These are phyloP conservation scores for Tinea pellionella DNA, from an alignment of 2,888 invertebrate species.

Conservation along the genomic window DNA sequence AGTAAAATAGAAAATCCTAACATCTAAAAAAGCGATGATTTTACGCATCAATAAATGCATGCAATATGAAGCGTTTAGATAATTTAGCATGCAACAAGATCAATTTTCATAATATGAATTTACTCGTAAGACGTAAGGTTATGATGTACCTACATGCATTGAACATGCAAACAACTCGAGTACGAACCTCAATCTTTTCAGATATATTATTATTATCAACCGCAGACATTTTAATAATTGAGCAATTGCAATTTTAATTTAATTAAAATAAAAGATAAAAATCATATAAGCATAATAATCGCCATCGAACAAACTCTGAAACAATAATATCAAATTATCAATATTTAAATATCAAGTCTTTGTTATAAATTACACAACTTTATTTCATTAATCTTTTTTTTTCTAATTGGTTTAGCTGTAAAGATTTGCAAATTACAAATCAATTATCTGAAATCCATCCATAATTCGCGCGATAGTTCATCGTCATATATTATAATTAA, in stretches of 20 bases:
- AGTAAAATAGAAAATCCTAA: too few relatives aligned
- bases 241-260: background rate
- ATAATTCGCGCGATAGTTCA: too few relatives aligned
- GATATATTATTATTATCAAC: background rate
- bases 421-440: too few relatives aligned
- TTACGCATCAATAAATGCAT: background rate
- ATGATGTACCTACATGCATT: background rate
- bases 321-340: background rate
- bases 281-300: background rate
- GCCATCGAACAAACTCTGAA: background rate
- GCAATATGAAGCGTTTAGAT: background rate
- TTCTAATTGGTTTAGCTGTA: too few relatives aligned
- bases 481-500: too few relatives aligned
- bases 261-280: background rate
- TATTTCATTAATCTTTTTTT: too few relatives aligned
- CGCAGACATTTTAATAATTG: background rate
- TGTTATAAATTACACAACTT: too few relatives aligned
- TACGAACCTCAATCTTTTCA: slow-evolving; percentile 1
- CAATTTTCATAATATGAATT: background rate
- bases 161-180: background rate
- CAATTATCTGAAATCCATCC: too few relatives aligned
- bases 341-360: too few relatives aligned
- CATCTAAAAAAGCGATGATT: too few relatives aligned
- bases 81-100: background rate
- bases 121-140: background rate